phyloP scores from a whole-genome alignment of 2,888 invertebrate species.

The Hylaea fasciaria region DNA sequence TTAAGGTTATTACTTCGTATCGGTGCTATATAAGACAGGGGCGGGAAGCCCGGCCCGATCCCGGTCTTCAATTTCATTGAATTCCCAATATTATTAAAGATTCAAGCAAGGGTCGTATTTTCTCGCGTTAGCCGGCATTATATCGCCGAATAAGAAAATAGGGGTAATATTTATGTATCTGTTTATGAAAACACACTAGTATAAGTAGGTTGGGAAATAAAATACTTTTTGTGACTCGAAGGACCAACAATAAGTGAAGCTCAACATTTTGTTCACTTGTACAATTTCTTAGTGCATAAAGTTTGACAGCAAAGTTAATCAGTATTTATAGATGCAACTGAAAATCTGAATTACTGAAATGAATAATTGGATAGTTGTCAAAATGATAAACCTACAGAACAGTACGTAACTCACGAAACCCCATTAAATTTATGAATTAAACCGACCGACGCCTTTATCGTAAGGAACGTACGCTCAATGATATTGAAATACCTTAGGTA shows the following conservation, averaged over 20 bases:
- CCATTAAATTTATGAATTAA: too few species aligned
- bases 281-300: background rate
- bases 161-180: slow-evolving; percentile 8
- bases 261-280: background rate
- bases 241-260: background rate
- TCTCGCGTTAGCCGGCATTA: slow-evolving; percentile 31
- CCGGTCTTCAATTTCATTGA: slow-evolving; percentile 58
- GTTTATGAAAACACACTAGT: slow-evolving; percentile 9
- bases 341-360: too few species aligned
- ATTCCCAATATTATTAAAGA: slow-evolving; percentile 58
- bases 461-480: too few species aligned
- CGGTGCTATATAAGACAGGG: slow-evolving; percentile 44
- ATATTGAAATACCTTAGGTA: too few species aligned
- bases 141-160: slow-evolving; percentile 19
- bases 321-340: too few species aligned
- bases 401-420: too few species aligned
- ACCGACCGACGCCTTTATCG: too few species aligned
- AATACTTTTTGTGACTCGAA: background rate
- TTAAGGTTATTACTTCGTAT: slow-evolving; percentile 34
- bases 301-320: too few species aligned
- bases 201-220: background rate
- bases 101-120: slow-evolving; percentile 39
- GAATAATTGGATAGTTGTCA: too few species aligned
- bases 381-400: too few species aligned
- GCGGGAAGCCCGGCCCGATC: slow-evolving; percentile 57